phyloP scores from a whole-genome alignment of 2,797 vertebrate species.

The Rhadinocentrus ornatus region DNA sequence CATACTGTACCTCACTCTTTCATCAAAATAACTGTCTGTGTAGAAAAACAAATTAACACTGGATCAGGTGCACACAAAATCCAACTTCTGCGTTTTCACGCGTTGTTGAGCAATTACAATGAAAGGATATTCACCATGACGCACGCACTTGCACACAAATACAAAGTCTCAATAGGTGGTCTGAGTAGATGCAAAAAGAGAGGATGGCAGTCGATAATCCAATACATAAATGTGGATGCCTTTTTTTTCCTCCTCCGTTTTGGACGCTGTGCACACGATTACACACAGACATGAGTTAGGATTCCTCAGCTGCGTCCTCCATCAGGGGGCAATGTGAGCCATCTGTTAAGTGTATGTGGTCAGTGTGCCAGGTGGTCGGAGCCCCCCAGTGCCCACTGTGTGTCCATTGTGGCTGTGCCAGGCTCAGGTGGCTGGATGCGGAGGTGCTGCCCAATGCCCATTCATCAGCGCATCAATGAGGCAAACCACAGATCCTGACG shows the following conservation, averaged over 20 bases:
- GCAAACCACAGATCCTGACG: conserved; percentile 9
- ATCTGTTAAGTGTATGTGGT: conserved; percentile 66
- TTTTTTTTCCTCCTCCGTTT: conserved; percentile 17
- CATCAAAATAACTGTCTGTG: background rate
- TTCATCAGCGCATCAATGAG: conserved; percentile 51
- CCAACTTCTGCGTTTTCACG: conserved; percentile 51
- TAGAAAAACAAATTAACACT: conserved; percentile 29
- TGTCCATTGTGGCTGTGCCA: conserved; percentile 66
- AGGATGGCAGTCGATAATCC: conserved; percentile 58
- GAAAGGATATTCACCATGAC: conserved; percentile 41
- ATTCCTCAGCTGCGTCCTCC: conserved; percentile 69
- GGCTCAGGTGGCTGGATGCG: conserved; percentile 64
- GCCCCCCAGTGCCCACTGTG: conserved; percentile 46
- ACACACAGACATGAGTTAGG: conserved; percentile 35
- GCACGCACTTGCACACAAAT: conserved; percentile 31
- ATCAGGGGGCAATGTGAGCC: conserved; percentile 51
- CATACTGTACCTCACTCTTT: conserved; percentile 8
- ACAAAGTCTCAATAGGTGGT: conserved; percentile 48
- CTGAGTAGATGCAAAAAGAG: conserved; percentile 40
- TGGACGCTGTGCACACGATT: conserved; percentile 33
- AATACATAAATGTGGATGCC: conserved; percentile 49
- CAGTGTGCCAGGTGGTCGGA: conserved; percentile 67
- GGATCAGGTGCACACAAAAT: conserved; percentile 45
- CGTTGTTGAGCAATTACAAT: conserved; percentile 61
- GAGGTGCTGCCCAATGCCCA: conserved; percentile 25